phyloP scores from a whole-genome alignment of 2,888 invertebrate species.

The Eledone cirrhosa region DNA sequence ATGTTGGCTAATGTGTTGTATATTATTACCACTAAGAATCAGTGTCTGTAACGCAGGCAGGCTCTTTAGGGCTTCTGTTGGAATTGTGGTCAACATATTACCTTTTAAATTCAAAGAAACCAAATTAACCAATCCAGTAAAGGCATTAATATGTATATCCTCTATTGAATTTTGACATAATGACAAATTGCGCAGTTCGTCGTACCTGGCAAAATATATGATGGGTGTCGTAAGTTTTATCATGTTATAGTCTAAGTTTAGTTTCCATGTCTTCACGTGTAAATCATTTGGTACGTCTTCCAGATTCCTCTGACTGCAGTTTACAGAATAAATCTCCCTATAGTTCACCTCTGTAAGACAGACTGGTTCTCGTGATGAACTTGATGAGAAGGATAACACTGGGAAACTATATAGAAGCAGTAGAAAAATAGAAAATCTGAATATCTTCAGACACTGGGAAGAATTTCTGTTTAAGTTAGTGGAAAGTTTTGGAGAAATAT shows the following conservation, averaged over 20 bases:
- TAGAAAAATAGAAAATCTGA: neutral
- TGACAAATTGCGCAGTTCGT: slow-evolving; percentile 45
- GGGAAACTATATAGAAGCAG: neutral
- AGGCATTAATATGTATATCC: slow-evolving; percentile 42
- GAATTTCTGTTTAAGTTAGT: too few relatives aligned
- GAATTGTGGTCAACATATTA: slow-evolving; percentile 46
- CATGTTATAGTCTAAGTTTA: slow-evolving; percentile 53
- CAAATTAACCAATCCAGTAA: slow-evolving; percentile 43
- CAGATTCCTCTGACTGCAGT: slow-evolving; percentile 17
- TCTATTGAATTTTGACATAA: slow-evolving; percentile 52
- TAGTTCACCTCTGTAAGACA: slow-evolving; percentile 17
- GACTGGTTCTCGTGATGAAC: neutral
- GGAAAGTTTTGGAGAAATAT: too few relatives aligned
- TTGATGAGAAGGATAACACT: neutral
- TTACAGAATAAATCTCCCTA: slow-evolving; percentile 3
- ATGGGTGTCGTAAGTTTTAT: slow-evolving; percentile 41
- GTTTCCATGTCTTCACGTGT: slow-evolving; percentile 24
- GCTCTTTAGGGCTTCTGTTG: slow-evolving; percentile 41
- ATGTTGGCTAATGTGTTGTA: slow-evolving; percentile 44
- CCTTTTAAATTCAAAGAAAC: slow-evolving; percentile 47
- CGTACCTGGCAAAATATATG: slow-evolving; percentile 52
- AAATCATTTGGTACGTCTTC: neutral
- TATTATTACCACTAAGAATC: slow-evolving; percentile 53
- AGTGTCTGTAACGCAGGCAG: slow-evolving; percentile 46
- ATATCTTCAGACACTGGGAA: too few relatives aligned